phyloP scores from a whole-genome alignment of 2,888 invertebrate genomes.

The Caenorhabditis japonica region DNA sequence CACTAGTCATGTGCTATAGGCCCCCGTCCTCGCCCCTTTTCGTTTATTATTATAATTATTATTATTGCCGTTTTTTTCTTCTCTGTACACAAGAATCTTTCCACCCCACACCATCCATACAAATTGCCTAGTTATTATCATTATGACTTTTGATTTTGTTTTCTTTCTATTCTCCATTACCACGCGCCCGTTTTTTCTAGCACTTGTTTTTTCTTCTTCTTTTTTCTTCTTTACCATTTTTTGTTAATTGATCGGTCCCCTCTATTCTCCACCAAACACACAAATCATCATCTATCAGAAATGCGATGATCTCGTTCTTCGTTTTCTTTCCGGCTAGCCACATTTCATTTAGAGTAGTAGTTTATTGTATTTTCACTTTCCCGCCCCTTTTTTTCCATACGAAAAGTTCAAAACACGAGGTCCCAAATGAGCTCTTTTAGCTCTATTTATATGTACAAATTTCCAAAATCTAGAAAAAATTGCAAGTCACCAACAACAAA shows the following conservation, averaged over 20 bases:
- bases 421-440: neutral
- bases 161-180: neutral
- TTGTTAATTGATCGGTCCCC: neutral
- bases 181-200: slow-evolving; percentile 6
- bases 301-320: slow-evolving; percentile 22
- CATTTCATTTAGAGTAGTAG: too few species aligned
- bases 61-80: neutral
- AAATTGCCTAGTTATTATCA: slow-evolving; percentile 3
- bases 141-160: slow-evolving; percentile 8
- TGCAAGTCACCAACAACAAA: slow-evolving; percentile 7
- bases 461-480: neutral
- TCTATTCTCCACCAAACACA: neutral
- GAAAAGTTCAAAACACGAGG: slow-evolving; percentile 29
- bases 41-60: slow-evolving; percentile 7
- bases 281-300: slow-evolving; percentile 2
- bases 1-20: slow-evolving; percentile 10
- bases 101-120: neutral
- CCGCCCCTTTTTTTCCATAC: too few species aligned
- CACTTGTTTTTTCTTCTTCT: slow-evolving; percentile 20
- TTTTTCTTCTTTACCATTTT: slow-evolving; percentile 11
- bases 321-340: neutral
- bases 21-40: too few species aligned
- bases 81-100: slow-evolving; percentile 9
- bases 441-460: slow-evolving; percentile 40
- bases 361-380: slow-evolving; percentile 33